Conservation (phyloP, 2,888 invertebrate species). For the Melanostoma mellinum region DNA sequence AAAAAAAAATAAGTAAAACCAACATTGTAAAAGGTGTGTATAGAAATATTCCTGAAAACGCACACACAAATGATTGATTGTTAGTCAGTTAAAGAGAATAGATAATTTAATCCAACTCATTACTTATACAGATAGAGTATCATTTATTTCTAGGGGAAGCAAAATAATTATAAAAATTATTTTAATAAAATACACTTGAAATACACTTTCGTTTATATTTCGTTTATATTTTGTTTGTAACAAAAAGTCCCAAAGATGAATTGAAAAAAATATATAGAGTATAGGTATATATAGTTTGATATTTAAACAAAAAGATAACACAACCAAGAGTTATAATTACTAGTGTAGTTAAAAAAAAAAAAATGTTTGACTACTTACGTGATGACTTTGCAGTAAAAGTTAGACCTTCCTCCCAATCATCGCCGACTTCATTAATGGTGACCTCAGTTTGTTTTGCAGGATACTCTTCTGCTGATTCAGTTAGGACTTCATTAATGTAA, state of each 20-base stretch:
- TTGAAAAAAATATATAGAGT: too few relatives aligned
- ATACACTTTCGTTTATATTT: too few relatives aligned
- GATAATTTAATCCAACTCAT: too few relatives aligned
- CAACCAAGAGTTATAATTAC: conserved; percentile 75
- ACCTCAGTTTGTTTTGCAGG: conserved; percentile 80
- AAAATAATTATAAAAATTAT: too few relatives aligned
- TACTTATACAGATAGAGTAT: too few relatives aligned
- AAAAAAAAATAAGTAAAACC: neutral
- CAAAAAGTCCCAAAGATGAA: too few relatives aligned
- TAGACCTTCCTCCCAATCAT: conserved; percentile 93
- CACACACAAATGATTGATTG: conserved; percentile 34
- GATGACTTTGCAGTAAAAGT: conserved; percentile 94
- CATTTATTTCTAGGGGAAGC: too few relatives aligned
- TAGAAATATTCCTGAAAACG: conserved; percentile 29
- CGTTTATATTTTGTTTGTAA: too few relatives aligned
- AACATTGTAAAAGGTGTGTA: conserved; percentile 30
- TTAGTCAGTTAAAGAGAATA: neutral
- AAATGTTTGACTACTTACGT: conserved; percentile 85
- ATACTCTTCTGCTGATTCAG: conserved; percentile 84
- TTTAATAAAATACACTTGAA: too few relatives aligned
- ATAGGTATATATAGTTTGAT: too few relatives aligned
- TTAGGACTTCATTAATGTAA: conserved; percentile 92
- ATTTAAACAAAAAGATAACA: conserved; percentile 9
- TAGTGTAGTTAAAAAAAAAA: conserved; percentile 70
- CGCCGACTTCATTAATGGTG: conserved; percentile 83